Evolutionary conservation across 1,140 invertebrate genomes (phyloP).

Genomic region (Atopsyche davidsoni): DNA sequence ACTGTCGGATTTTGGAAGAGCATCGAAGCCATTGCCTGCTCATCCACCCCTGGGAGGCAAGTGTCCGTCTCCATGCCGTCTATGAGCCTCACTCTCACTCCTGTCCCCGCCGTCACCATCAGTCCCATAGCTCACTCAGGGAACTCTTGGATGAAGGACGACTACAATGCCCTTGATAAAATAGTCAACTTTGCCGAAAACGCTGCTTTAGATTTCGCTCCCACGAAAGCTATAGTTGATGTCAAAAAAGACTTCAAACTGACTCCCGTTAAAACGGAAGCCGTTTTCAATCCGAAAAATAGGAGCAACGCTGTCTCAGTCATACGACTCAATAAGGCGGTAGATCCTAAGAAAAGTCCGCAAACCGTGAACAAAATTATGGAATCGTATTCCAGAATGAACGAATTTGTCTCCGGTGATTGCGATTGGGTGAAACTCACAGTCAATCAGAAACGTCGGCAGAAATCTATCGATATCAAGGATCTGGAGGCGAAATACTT

Average conservation of each 20-base stretch:
- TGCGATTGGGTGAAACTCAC: slow-evolving; percentile 43
- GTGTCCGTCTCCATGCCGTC: slow-evolving; percentile 42
- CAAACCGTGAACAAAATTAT: slow-evolving; percentile 35
- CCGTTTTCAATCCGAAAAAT: slow-evolving; percentile 11
- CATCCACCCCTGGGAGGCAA: slow-evolving; percentile 27
- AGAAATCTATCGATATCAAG: slow-evolving; percentile 36
- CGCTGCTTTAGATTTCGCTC: slow-evolving; percentile 39
- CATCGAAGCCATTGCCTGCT: slow-evolving; percentile 36
- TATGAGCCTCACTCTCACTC: slow-evolving; percentile 44
- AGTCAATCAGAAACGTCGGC: background rate
- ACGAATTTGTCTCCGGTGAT: slow-evolving; percentile 43
- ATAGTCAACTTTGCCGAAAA: slow-evolving; percentile 49
- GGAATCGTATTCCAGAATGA: slow-evolving; percentile 44
- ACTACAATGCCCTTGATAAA: slow-evolving; percentile 48
- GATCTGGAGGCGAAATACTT: slow-evolving; percentile 44
- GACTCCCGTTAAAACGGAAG: slow-evolving; percentile 38
- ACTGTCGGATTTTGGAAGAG: slow-evolving; percentile 41
- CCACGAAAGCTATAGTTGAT: slow-evolving; percentile 37
- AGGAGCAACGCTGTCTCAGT: slow-evolving; percentile 19
- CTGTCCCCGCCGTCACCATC: slow-evolving; percentile 37
- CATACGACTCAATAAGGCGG: slow-evolving; percentile 18
- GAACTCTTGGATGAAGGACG: slow-evolving; percentile 36
- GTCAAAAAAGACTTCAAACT: slow-evolving; percentile 41
- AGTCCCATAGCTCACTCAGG: slow-evolving; percentile 31
- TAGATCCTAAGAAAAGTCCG: background rate